Evolutionary conservation across 2,113 vertebrate species (phyloP).

Genomic region (human): DNA sequence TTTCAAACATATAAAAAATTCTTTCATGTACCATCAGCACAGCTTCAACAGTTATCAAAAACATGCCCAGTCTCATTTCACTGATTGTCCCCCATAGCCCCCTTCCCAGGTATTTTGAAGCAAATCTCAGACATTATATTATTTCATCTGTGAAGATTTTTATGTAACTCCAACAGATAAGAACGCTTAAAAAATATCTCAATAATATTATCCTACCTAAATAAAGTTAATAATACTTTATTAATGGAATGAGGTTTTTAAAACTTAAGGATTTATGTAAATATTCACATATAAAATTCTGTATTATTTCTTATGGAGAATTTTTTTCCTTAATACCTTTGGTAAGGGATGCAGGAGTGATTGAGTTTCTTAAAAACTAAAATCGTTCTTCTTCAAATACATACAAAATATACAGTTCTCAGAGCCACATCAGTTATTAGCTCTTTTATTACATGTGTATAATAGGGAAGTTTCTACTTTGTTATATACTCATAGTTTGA

Average conservation of each 20-base stretch:
- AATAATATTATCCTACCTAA: neutral
- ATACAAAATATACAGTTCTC: neutral
- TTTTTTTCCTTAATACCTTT: neutral
- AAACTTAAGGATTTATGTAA: neutral
- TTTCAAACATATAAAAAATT: neutral
- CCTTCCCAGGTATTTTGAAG: slow-evolving; percentile 2
- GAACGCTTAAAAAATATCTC: neutral
- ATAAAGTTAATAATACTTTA: slow-evolving; percentile 27
- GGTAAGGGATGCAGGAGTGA: neutral
- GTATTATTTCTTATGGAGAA: neutral
- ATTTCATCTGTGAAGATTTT: slow-evolving; percentile 10
- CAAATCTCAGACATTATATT: neutral
- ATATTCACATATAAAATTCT: slow-evolving; percentile 18
- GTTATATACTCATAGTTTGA: neutral
- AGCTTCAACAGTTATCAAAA: neutral
- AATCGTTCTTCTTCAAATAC: slow-evolving; percentile 2
- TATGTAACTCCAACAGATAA: neutral
- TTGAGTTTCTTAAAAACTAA: slow-evolving; percentile 22
- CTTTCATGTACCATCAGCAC: neutral
- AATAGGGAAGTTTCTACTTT: neutral
- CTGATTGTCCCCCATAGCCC: neutral
- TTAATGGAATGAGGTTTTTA: neutral
- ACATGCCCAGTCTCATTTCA: neutral
- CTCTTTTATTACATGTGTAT: neutral
- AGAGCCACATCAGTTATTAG: neutral